Conservation (phyloP, 2,797 vertebrate species). For the Dicrostonyx torquatus region DNA sequence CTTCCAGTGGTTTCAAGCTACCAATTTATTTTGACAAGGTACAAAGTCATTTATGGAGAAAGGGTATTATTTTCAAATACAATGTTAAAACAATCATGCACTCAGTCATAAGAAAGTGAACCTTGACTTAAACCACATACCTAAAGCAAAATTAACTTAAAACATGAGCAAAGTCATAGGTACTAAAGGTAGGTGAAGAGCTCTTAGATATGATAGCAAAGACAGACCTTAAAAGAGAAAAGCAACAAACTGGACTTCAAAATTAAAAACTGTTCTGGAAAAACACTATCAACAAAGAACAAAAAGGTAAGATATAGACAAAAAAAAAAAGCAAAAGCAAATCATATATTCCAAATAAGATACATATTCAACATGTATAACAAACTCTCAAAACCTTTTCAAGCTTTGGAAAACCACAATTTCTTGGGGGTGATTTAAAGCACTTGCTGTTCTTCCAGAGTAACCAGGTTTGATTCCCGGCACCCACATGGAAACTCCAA, state of each 20-base stretch:
- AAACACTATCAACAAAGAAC: background rate
- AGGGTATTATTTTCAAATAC: background rate
- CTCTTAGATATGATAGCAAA: background rate
- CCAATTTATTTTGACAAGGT: background rate
- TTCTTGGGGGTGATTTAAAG: background rate
- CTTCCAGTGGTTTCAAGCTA: background rate
- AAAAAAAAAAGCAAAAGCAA: background rate
- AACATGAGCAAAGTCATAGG: background rate
- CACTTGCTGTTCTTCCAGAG: background rate
- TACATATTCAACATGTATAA: background rate
- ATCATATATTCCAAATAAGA: background rate
- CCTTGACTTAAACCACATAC: background rate
- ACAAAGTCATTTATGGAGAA: background rate
- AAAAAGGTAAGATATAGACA: background rate
- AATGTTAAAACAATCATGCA: background rate
- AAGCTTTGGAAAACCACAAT: background rate
- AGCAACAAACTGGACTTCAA: background rate
- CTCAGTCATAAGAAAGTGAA: background rate
- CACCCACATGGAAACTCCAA: background rate
- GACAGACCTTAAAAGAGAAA: background rate
- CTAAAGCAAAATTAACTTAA: constrained; percentile 20
- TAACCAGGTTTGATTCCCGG: background rate
- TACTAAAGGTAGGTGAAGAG: background rate
- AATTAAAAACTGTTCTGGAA: background rate
- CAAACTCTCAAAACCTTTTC: constrained; percentile 39